A percentile compares a stretch with the other conserved stretches of the same genome.
Evolutionary conservation across 2,797 vertebrate species (phyloP).

Genomic region (Cossypha niveicapilla): DNA sequence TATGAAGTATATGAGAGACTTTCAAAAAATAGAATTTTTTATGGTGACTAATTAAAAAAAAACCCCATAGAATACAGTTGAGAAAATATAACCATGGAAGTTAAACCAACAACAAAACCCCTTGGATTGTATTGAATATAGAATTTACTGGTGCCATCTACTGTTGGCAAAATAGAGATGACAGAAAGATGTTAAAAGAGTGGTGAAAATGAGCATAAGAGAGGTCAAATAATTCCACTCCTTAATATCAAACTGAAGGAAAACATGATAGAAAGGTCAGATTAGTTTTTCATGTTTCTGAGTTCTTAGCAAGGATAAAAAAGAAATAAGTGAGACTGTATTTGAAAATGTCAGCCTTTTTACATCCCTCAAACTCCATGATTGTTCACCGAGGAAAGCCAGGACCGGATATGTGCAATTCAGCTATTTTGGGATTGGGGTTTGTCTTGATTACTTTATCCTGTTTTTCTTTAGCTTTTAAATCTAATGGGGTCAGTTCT

Average conservation of each 20-base stretch:
- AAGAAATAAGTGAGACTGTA: background rate
- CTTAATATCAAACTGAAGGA: background rate
- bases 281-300: background rate
- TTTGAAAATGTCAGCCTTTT: background rate
- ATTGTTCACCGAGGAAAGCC: background rate
- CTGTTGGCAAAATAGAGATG: slow-evolving; percentile 20
- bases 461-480: background rate
- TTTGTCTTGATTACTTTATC: background rate
- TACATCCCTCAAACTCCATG: background rate
- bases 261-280: background rate
- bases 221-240: background rate
- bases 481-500: background rate
- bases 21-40: slow-evolving; percentile 44
- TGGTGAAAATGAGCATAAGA: background rate
- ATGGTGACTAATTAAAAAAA: slow-evolving; percentile 26
- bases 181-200: background rate
- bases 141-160: slow-evolving; percentile 65
- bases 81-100: background rate
- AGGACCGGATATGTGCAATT: background rate
- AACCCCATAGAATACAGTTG: background rate
- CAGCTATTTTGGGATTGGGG: background rate
- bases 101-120: background rate
- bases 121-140: background rate
- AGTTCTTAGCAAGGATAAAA: background rate
- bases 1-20: slow-evolving; percentile 42